These are phyloP conservation scores for Orchesella cincta DNA, from an alignment of 1,140 invertebrate species.

Conservation along the genomic window DNA sequence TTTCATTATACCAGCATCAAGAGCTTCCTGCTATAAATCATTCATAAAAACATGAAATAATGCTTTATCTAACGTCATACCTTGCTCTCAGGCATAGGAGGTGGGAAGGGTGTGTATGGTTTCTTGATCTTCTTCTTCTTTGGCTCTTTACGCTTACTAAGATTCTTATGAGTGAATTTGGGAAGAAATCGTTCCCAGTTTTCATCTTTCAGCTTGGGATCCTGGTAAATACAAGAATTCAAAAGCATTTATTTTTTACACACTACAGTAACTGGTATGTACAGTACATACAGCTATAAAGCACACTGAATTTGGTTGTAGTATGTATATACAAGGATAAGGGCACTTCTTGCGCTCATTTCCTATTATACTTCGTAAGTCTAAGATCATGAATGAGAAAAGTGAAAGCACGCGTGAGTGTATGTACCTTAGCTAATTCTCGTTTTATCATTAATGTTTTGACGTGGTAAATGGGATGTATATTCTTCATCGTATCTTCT, in stretches of 20 bases:
- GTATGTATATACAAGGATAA: too few species aligned
- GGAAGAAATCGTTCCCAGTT: constrained; percentile 97
- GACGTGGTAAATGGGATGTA: constrained; percentile 99
- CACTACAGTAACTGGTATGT: not conserved
- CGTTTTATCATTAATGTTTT: constrained; percentile 97
- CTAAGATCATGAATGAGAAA: not conserved
- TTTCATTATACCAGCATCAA: constrained; percentile 23
- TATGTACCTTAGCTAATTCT: constrained; percentile 76
- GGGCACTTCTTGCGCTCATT: too few species aligned
- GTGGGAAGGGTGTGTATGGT: constrained; percentile 96
- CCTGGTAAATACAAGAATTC: constrained; percentile 53
- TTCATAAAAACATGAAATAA: not conserved
- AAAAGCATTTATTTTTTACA: not conserved
- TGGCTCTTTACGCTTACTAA: constrained; percentile 80
- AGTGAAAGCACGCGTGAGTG: not conserved
- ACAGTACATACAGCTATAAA: too few species aligned
- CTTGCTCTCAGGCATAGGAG: constrained; percentile 87
- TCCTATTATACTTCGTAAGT: too few species aligned
- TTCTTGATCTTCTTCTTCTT: constrained; percentile 85
- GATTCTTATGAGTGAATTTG: constrained; percentile 91
- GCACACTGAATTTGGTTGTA: too few species aligned
- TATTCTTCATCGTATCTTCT: constrained; percentile 97
- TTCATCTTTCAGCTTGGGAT: constrained; percentile 87
- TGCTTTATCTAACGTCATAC: constrained; percentile 39
- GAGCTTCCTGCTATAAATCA: not conserved